Evolutionary conservation across 2,113 vertebrate species (phyloP).

Genomic region (Chitala chitala): DNA sequence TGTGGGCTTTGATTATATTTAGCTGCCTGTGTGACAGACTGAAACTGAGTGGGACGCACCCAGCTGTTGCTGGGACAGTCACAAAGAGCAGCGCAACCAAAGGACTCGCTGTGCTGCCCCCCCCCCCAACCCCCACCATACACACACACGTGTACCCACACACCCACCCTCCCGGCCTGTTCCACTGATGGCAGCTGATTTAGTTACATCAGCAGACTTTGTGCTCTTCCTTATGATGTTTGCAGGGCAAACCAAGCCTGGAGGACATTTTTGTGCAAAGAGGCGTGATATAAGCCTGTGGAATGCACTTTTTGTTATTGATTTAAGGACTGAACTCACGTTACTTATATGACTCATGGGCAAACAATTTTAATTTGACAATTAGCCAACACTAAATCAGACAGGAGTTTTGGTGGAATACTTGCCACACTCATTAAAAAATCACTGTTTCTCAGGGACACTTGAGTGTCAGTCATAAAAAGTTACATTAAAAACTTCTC

Average conservation of each 20-base stretch:
- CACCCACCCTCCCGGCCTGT: background rate
- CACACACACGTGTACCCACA: background rate
- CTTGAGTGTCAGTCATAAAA: background rate
- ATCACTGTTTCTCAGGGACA: background rate
- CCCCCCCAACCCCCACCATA: background rate
- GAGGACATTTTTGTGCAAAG: too few species aligned
- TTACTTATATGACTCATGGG: background rate
- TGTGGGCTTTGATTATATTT: slow-evolving; percentile 30
- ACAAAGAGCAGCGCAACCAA: background rate
- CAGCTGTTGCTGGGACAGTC: background rate
- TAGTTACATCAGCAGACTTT: background rate
- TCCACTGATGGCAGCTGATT: background rate
- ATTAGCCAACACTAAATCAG: background rate
- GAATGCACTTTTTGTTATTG: background rate
- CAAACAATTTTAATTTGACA: background rate
- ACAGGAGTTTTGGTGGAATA: background rate
- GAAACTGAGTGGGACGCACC: slow-evolving; percentile 24
- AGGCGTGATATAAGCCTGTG: too few species aligned
- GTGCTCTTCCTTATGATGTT: background rate
- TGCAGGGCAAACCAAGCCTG: background rate
- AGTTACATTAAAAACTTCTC: background rate
- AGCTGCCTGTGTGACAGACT: slow-evolving; percentile 13
- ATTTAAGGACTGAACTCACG: background rate
- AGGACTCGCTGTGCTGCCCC: background rate
- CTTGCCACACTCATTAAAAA: background rate